Evolutionary conservation across 1,140 invertebrate species (phyloP).

Genomic region (Drosophila murphyi): DNA sequence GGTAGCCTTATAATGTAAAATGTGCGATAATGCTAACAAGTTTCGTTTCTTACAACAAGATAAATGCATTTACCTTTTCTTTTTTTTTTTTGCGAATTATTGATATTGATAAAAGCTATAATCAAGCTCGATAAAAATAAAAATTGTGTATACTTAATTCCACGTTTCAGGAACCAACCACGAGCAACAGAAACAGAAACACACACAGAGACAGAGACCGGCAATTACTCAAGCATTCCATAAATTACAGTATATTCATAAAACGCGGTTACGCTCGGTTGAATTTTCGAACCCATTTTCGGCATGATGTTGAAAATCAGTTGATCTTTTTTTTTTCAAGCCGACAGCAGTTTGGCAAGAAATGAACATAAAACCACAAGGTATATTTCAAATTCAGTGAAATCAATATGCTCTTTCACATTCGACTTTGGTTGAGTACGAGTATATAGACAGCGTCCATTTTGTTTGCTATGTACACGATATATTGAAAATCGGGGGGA

Average conservation of each 20-base stretch:
- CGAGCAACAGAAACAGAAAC: no score
- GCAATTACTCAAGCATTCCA: background rate
- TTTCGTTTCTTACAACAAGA: no score
- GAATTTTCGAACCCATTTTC: background rate
- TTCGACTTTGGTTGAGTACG: no score
- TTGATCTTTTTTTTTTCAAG: background rate
- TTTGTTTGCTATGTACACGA: background rate
- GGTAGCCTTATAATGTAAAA: no score
- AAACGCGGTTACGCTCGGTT: background rate
- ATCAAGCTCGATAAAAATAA: no score
- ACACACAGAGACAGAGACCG: no score
- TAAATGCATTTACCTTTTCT: no score
- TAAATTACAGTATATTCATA: conserved; percentile 1
- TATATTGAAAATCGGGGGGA: conserved; percentile 46
- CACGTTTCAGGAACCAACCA: background rate
- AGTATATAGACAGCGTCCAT: background rate
- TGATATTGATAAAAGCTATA: no score
- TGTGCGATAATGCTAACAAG: no score
- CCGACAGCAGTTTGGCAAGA: background rate
- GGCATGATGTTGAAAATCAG: background rate
- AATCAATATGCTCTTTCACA: no score
- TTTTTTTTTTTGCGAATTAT: no score
- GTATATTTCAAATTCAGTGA: background rate
- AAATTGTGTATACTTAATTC: no score
- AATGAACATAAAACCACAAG: background rate